These are phyloP conservation scores for Megalurothrips usitatus DNA, from an alignment of 2,888 invertebrate species.

Conservation along the genomic window DNA sequence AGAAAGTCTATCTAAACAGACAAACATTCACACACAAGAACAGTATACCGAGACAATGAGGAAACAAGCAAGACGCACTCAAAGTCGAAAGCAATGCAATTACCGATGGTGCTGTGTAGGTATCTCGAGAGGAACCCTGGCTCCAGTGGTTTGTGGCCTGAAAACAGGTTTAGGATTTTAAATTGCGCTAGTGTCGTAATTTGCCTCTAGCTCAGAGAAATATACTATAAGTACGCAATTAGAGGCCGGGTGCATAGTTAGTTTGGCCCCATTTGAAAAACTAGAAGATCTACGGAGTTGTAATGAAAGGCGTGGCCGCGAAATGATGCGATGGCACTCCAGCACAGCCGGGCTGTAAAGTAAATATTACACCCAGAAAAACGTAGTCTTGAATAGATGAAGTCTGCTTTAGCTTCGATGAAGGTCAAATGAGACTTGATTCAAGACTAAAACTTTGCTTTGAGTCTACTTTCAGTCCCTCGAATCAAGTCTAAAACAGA, in stretches of 20 bases:
- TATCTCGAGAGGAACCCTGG: not conserved
- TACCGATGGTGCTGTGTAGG: constrained; percentile 2
- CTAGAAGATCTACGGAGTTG: not conserved
- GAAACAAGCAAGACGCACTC: constrained; percentile 1
- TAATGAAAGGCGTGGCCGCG: not conserved
- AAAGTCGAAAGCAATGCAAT: not conserved
- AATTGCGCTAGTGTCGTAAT: not conserved
- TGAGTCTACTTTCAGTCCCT: too few relatives aligned
- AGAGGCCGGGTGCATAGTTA: not conserved
- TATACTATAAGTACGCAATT: not conserved
- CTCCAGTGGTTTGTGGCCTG: constrained; percentile 13
- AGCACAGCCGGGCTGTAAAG: too few relatives aligned
- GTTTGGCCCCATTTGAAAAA: not conserved
- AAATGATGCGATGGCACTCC: not conserved
- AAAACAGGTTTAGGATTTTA: not conserved
- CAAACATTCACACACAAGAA: too few relatives aligned
- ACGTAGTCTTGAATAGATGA: too few relatives aligned
- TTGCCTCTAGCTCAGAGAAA: too few relatives aligned
- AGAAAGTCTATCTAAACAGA: not conserved
- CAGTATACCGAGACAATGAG: not conserved
- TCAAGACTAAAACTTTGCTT: too few relatives aligned
- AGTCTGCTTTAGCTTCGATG: too few relatives aligned
- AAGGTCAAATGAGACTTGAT: too few relatives aligned
- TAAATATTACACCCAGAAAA: too few relatives aligned
- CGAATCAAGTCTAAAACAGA: too few relatives aligned